phyloP scores from a whole-genome alignment of 2,888 invertebrate species.

The Cataglyphis livida region DNA sequence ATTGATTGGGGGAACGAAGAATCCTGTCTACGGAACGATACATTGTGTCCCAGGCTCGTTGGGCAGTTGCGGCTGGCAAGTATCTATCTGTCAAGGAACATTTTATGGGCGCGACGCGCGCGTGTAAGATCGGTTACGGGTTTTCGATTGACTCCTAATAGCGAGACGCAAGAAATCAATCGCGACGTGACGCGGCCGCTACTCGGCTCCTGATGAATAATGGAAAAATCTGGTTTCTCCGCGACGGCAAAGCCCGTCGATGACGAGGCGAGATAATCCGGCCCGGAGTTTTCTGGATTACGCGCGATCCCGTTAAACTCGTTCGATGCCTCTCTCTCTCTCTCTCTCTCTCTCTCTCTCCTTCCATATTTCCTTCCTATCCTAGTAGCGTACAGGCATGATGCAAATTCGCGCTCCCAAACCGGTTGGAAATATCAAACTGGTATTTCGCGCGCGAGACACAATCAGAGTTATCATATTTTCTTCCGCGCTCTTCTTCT shows the following conservation, averaged over 20 bases:
- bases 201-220: slow-evolving; percentile 70
- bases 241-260: slow-evolving; percentile 13
- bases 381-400: slow-evolving; percentile 20
- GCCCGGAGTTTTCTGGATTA: slow-evolving; percentile 78
- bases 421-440: slow-evolving; percentile 52
- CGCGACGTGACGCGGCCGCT: slow-evolving; percentile 71
- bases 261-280: slow-evolving; percentile 44
- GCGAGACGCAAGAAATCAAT: slow-evolving; percentile 71
- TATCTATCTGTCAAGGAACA: slow-evolving; percentile 58
- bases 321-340: slow-evolving; percentile 4
- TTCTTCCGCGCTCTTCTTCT: slow-evolving; percentile 25
- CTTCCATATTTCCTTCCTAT: slow-evolving; percentile 39
- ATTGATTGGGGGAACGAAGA: neutral
- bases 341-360: neutral
- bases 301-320: slow-evolving; percentile 73
- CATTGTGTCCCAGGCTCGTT: neutral
- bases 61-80: slow-evolving; percentile 1
- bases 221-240: slow-evolving; percentile 70
- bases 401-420: slow-evolving; percentile 46
- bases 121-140: slow-evolving; percentile 31
- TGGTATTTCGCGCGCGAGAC: slow-evolving; percentile 37
- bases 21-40: neutral
- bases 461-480: slow-evolving; percentile 49
- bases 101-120: slow-evolving; percentile 36
- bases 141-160: slow-evolving; percentile 73